Evolutionary conservation across 1,140 invertebrate genomes (phyloP), one percentile per base, ranked within the genome.

Genomic region (Calliopsis andreniformis): DNA sequence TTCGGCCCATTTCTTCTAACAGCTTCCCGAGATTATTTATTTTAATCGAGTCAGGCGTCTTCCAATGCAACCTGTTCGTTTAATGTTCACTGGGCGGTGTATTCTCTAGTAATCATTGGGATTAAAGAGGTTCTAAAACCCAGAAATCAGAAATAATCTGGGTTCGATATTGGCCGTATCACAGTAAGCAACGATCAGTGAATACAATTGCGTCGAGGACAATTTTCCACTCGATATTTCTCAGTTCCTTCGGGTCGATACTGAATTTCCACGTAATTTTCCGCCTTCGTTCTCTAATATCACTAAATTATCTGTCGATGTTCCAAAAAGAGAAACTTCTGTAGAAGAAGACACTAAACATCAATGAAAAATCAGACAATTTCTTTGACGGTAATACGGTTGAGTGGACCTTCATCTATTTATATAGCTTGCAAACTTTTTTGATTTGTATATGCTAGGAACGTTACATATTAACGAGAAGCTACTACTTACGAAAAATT

Each of bases 201-300:
- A 71, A 71, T 56, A 59, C 43, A 61, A 61, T 59, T 59, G 42
- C 42, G 12, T 12, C 30, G 45, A 69, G 53, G 30, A 58, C 43
- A 61, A 59, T 71, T 71, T 71, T 71, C 53, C 51, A 43, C 51
- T 56, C 53, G 35, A 58, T 69, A 30, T 58, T 43, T 61, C 56
- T 20, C 55, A 18, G n/a, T 20, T 43, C 51, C 35, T 30, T 20
- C 51, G 0, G 32, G 1, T 35, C 16, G 28, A 67, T 55, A 25
- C 32, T 10, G 10, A 42, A 67, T 20, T 42, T 56, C 49, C 6
- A 55, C n/a, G 53, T 20, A 68, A 68, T 56, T 68, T n/a, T 30
- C 51, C 64, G 23, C 23, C 16, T 20, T 67, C 55, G n/a, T 51
- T 67, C 47, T 47, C 30, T 18, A 39, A 39, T 28, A 28, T 56